These are phyloP conservation scores for Malthinus flaveolus DNA, from an alignment of 2,888 invertebrate species.

Conservation along the genomic window DNA sequence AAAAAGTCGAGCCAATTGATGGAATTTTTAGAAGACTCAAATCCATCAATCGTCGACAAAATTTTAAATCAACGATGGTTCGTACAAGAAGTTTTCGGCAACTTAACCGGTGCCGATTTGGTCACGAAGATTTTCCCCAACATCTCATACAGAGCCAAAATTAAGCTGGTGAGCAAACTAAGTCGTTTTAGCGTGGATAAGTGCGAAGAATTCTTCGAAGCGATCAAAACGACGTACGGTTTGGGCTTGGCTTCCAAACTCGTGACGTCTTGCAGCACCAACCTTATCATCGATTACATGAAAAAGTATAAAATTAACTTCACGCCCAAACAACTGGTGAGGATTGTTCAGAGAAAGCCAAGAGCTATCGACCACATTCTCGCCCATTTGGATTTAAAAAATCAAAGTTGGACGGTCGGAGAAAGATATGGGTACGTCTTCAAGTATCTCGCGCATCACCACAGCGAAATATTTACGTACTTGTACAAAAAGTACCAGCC, in stretches of 20 bases:
- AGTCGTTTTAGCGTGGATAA: slow-evolving; percentile 7
- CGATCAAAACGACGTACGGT: slow-evolving; percentile 19
- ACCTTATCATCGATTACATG: slow-evolving; percentile 14
- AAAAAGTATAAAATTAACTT: slow-evolving; percentile 16
- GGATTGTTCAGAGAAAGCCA: slow-evolving; percentile 13
- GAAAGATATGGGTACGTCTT: slow-evolving; percentile 10
- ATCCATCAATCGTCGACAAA: slow-evolving; percentile 18
- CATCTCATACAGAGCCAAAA: slow-evolving; percentile 17
- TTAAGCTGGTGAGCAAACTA: slow-evolving; percentile 22
- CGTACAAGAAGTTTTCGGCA: slow-evolving; percentile 15
- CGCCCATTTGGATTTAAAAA: neutral
- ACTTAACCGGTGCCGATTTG: slow-evolving; percentile 11
- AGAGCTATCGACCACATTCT: slow-evolving; percentile 15
- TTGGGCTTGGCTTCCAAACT: slow-evolving; percentile 19
- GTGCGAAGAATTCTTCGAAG: slow-evolving; percentile 21
- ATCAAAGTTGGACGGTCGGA: neutral
- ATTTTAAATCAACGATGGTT: slow-evolving; percentile 22
- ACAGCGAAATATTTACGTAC: slow-evolving; percentile 8
- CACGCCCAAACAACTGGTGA: slow-evolving; percentile 9
- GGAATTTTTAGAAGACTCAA: slow-evolving; percentile 18
- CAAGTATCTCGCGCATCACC: neutral
- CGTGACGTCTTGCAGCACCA: slow-evolving; percentile 15
- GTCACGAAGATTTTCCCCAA: slow-evolving; percentile 20
- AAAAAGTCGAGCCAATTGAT: slow-evolving; percentile 10
- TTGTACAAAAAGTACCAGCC: neutral